Evolutionary conservation across 2,113 vertebrate species (phyloP), one percentile per base, ranked within the genome.

Genomic region (Myanophis thanlyinensis): DNA sequence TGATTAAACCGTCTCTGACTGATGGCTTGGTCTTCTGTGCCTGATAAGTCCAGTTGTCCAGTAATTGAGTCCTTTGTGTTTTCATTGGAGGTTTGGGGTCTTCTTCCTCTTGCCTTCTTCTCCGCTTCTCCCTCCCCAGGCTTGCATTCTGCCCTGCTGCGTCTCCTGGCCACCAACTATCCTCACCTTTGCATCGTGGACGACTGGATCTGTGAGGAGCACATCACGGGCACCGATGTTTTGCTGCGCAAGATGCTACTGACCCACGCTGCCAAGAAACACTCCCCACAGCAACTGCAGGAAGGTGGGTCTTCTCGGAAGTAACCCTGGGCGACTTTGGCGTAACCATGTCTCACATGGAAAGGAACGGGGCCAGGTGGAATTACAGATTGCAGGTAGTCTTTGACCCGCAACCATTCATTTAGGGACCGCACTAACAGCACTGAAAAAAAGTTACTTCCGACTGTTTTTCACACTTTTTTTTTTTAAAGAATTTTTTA

Each of bases 141-240:
- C 25, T 96, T 99, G 93, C 99, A 99, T 97, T 99, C 99, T 84
- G 98, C 99, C 3, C 97, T 99, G 94, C 94, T 99, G 89, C 99
- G 99, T 62, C 98, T 99, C 80, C 97, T 99, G 93, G 99, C 99
- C 51, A 99, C 99, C 73, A 99, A 99, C 97, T 99, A 99, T 87
- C 99, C 99, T 25, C 99, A 99, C 95, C 98, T 99, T 2, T 99
- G 99, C 97, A 98, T 99, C 0, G 99, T 99, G 98, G 99, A 99
- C 27, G 99, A 99, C 94, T 99, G 99, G 99, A 98, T 99, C 90
- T 98, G 98, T 90, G 99, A 99, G 95, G 99, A 99, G 92, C 98
- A 99, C 96, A 99, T 99, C 97, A 99, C 99, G 0, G 99, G 99
- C 62, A 99, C 99, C 0, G 98, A 99, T 30, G 98, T 98, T 40